Evolutionary conservation across 1,140 invertebrate species (phyloP), one percentile per base, ranked within the genome.

Genomic region (Bathynomus jamesi): DNA sequence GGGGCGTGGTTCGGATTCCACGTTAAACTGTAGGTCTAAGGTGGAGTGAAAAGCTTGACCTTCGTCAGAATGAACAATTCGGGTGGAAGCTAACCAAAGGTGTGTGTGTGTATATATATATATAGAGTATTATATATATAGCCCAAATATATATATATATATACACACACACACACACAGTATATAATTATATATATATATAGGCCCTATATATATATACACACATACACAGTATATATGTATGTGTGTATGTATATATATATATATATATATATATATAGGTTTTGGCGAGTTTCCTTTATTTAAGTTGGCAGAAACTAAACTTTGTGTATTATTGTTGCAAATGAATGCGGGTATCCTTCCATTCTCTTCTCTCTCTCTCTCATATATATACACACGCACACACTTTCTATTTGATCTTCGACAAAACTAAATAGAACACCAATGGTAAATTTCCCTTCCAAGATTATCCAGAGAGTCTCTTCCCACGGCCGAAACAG

Each of bases 241-340:
- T 64, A 64, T 64, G 28, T 64, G 28, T 64, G 28, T 64, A 64
- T 64, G 28, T 64, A 64, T 64, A 64, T 64, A 64, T 64, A 64
- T 64, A 64, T 64, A 64, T 64, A 64, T 64, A 64, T 64, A 64
- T 64, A 24, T 24, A n/a, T n/a, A n/a, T n/a, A n/a, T n/a, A n/a
- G n/a, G n/a, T n/a, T n/a, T n/a, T n/a, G 27, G 11, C 60, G 21
- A 24, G 5, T 61, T 61, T 65, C 27, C 29, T 27, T 27, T 17
- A 28, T 17, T 17, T 65, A 30, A 65, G 63, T 65, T 63, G 5
- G 29, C 21, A 28, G 63, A 30, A 65, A 28, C 29, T 65, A 28
- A 1, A 65, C 63, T 65, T 28, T 27, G 63, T 65, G 11, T 65
- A 28, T 2, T 25, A 28, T 17, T 28, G 17, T 65, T 28, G 63